A percentile compares a stretch with the other conserved stretches of the same genome.
These are phyloP conservation scores for Troglohyphantes excavatus DNA, from an alignment of 2,888 invertebrate genomes.

Conservation along the genomic window DNA sequence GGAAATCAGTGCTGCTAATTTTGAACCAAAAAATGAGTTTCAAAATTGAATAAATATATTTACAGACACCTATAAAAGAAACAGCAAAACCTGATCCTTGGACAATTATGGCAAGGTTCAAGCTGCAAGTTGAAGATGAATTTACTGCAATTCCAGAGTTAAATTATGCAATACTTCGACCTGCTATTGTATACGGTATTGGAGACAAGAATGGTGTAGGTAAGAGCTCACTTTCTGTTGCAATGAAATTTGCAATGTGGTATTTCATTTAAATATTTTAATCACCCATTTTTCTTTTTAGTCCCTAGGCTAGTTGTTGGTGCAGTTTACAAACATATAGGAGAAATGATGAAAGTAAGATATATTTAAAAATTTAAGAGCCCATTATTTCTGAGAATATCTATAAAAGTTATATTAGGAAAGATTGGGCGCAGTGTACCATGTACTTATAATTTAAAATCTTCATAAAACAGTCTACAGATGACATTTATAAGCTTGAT, in stretches of 20 bases:
- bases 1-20: too few relatives aligned
- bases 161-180: constrained; percentile 90
- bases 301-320: constrained; percentile 93
- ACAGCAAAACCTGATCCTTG: constrained; percentile 90
- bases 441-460: too few relatives aligned
- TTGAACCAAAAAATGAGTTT: too few relatives aligned
- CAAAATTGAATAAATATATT: constrained; percentile 19
- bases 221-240: constrained; percentile 83
- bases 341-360: constrained; percentile 91
- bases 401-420: too few relatives aligned
- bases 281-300: constrained; percentile 82
- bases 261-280: neutral
- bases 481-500: too few relatives aligned
- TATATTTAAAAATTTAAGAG: neutral
- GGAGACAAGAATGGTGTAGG: constrained; percentile 92
- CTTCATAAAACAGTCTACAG: too few relatives aligned
- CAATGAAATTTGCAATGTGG: too few relatives aligned
- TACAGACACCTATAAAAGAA: constrained; percentile 88
- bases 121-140: constrained; percentile 91
- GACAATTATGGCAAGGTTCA: constrained; percentile 92
- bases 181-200: constrained; percentile 92
- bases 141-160: constrained; percentile 87
- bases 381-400: too few relatives aligned
- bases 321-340: constrained; percentile 92
- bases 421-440: too few relatives aligned